Conservation (phyloP, 2,888 invertebrate species). For the Eubasilissa splendida region DNA sequence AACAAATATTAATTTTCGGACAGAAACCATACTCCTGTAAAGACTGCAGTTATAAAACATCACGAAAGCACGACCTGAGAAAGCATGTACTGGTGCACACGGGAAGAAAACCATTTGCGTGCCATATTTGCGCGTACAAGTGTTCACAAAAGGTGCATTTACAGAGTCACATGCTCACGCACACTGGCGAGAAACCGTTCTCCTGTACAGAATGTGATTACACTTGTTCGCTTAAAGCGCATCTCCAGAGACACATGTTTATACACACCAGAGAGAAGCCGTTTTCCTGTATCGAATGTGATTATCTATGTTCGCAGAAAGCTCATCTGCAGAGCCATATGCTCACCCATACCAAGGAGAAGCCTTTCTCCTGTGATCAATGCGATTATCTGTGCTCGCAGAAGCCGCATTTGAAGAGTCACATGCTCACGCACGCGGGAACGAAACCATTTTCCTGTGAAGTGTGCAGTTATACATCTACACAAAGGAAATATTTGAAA, state of each 20-base stretch:
- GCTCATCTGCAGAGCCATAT: background rate
- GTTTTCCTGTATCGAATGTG: background rate
- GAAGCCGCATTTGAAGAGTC: background rate
- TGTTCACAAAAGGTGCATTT: conserved; percentile 5
- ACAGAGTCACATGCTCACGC: background rate
- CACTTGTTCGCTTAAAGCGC: background rate
- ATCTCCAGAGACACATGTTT: background rate
- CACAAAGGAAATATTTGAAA: background rate
- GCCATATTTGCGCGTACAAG: background rate
- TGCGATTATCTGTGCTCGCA: background rate
- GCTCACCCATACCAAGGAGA: background rate
- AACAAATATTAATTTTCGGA: background rate
- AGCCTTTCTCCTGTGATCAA: background rate
- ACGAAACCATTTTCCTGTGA: background rate
- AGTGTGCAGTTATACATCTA: background rate
- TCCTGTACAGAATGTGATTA: background rate
- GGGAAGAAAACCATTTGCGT: background rate
- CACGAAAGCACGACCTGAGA: background rate
- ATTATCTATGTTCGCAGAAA: background rate
- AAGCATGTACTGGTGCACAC: too few relatives aligned
- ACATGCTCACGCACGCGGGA: background rate
- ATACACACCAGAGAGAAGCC: background rate
- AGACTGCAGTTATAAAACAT: background rate
- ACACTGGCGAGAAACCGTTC: background rate
- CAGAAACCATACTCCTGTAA: background rate